phyloP scores from a whole-genome alignment of 2,797 vertebrate species.

The Falco columbarius region DNA sequence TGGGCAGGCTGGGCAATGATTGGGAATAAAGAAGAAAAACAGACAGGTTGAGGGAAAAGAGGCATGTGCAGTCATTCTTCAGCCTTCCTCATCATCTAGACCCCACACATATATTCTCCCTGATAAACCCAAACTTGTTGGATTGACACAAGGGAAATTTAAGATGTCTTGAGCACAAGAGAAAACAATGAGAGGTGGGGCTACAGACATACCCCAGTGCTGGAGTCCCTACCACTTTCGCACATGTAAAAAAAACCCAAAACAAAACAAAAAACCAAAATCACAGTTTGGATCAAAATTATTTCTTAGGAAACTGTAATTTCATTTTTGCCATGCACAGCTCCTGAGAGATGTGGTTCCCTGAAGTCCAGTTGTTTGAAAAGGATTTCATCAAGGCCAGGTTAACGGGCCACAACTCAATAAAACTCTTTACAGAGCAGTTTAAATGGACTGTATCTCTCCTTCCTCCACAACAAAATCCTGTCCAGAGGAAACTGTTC shows the following conservation, averaged over 20 bases:
- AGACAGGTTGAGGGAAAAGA: neutral
- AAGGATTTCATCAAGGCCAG: constrained; percentile 44
- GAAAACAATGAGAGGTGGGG: neutral
- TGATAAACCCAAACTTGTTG: neutral
- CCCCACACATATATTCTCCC: neutral
- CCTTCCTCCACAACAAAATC: constrained; percentile 44
- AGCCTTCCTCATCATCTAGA: neutral
- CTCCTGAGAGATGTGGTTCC: neutral
- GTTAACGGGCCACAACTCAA: constrained; percentile 47
- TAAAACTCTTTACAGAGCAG: constrained; percentile 59
- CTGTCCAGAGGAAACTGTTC: constrained; percentile 46
- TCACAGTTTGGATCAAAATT: neutral
- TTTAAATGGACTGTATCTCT: constrained; percentile 27
- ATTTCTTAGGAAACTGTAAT: neutral
- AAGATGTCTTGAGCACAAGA: neutral
- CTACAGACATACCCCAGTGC: neutral
- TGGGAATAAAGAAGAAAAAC: neutral
- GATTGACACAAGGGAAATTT: neutral
- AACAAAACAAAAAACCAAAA: neutral
- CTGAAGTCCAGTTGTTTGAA: constrained; percentile 5
- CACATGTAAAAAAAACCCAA: neutral
- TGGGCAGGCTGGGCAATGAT: neutral
- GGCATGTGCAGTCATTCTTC: neutral
- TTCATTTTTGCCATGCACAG: neutral
- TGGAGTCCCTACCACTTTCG: neutral